These are phyloP conservation scores for Gandaritis pyraliata DNA, from an alignment of 2,888 invertebrate species.

Conservation along the genomic window DNA sequence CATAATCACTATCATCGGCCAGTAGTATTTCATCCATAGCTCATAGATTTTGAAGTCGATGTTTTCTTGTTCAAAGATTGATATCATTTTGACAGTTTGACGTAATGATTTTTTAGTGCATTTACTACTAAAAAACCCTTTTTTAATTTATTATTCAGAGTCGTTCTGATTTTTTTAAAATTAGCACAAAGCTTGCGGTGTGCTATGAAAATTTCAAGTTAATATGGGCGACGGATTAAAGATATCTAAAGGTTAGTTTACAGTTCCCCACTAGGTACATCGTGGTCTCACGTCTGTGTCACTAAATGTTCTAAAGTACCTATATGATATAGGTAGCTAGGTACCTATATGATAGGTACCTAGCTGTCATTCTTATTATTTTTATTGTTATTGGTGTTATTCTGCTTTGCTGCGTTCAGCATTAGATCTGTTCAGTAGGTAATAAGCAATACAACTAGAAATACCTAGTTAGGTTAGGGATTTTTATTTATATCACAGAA, in stretches of 20 bases:
- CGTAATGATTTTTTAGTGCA: slow-evolving; percentile 79
- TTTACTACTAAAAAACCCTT: slow-evolving; percentile 68
- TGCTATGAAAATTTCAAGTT: slow-evolving; percentile 79
- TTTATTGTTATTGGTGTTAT: no score
- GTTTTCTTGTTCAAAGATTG: slow-evolving; percentile 64
- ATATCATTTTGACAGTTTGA: slow-evolving; percentile 76
- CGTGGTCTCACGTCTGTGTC: no score
- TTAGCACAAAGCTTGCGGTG: slow-evolving; percentile 57
- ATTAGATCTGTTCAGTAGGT: no score
- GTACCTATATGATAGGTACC: no score
- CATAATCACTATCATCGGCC: slow-evolving; percentile 35
- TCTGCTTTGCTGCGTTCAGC: no score
- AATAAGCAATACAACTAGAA: no score
- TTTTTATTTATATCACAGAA: no score
- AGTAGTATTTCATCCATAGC: slow-evolving; percentile 41
- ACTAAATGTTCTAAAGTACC: no score
- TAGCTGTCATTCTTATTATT: no score
- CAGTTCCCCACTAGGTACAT: no score
- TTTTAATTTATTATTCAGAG: slow-evolving; percentile 70
- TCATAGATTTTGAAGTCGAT: slow-evolving; percentile 69
- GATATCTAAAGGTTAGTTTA: slow-evolving; percentile 67
- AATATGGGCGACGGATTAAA: slow-evolving; percentile 75
- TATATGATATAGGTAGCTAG: no score
- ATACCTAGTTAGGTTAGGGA: no score
- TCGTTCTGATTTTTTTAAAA: slow-evolving; percentile 64